These are phyloP conservation scores for Leptinotarsa lineolata DNA, from an alignment of 1,140 invertebrate species.

Conservation along the genomic window DNA sequence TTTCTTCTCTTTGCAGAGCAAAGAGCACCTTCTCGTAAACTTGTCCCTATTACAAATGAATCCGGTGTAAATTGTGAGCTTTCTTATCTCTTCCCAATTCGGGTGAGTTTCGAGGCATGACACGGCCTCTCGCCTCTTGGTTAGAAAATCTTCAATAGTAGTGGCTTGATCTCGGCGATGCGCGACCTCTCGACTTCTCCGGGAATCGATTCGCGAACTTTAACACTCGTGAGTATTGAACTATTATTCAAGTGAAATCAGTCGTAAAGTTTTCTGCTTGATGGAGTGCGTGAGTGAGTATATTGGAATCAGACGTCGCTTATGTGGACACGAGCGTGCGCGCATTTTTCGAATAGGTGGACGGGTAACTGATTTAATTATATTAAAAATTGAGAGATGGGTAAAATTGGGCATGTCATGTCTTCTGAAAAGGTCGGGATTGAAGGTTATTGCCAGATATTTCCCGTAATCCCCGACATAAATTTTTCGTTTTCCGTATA, in stretches of 20 bases:
- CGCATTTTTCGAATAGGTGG: too few species aligned
- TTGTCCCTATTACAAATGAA: conserved; percentile 5
- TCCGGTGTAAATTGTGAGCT: conserved; percentile 16
- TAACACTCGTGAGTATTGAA: conserved; percentile 49
- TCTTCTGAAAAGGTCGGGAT: too few species aligned
- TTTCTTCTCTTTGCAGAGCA: not conserved
- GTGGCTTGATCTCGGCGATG: not conserved
- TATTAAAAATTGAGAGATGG: too few species aligned
- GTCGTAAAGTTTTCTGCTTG: conserved; percentile 51
- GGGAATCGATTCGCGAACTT: conserved; percentile 40
- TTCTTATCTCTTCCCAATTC: conserved; percentile 19
- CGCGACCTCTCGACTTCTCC: conserved; percentile 7
- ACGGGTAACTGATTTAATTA: too few species aligned
- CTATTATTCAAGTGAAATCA: conserved; percentile 54
- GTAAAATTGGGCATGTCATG: too few species aligned
- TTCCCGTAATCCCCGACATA: too few species aligned
- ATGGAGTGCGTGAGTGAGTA: conserved; percentile 42
- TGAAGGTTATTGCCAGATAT: too few species aligned
- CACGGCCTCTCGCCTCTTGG: conserved; percentile 4
- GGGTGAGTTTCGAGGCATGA: not conserved
- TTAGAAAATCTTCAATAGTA: conserved; percentile 6
- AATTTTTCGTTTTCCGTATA: too few species aligned
- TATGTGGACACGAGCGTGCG: not conserved
- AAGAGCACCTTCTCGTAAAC: not conserved
- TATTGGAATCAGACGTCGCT: conserved; percentile 8